A percentile compares a stretch with the other conserved stretches of the same genome.
Conservation (phyloP, 1,140 invertebrate species). For the Cylas formicarius region DNA sequence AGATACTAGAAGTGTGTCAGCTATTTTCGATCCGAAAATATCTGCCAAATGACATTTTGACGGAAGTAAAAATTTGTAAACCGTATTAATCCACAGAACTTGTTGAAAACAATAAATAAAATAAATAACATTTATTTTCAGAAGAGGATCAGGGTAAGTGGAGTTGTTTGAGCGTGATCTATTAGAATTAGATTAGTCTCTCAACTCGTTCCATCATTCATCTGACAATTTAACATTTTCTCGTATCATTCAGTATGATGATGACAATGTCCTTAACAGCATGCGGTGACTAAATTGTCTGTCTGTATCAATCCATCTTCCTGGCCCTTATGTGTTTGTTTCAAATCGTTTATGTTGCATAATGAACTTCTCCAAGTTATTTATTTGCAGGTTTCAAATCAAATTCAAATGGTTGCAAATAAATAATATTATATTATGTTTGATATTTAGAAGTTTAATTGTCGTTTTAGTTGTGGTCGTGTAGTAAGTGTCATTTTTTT, state of each 20-base stretch:
- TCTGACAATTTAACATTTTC: background rate
- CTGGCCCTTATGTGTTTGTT: too few relatives aligned
- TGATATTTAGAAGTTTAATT: constrained; percentile 26
- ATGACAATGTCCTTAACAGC: too few relatives aligned
- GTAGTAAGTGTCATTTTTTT: constrained; percentile 48
- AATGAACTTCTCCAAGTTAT: too few relatives aligned
- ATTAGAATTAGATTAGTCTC: constrained; percentile 24
- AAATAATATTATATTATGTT: constrained; percentile 6
- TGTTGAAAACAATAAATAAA: constrained; percentile 11
- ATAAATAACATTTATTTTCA: constrained; percentile 35
- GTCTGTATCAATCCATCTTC: too few relatives aligned
- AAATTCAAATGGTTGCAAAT: background rate
- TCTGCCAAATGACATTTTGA: too few relatives aligned
- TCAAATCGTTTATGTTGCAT: too few relatives aligned
- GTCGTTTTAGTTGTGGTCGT: constrained; percentile 30
- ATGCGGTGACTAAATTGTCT: too few relatives aligned
- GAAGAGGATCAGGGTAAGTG: constrained; percentile 42
- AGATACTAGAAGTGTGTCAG: too few relatives aligned
- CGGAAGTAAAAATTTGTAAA: too few relatives aligned
- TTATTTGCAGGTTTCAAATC: background rate
- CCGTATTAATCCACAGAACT: too few relatives aligned
- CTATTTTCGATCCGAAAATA: too few relatives aligned
- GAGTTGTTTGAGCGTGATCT: constrained; percentile 32
- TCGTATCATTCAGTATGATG: too few relatives aligned
- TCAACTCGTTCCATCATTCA: constrained; percentile 21